Evolutionary conservation across 1,140 invertebrate species (phyloP).

Genomic region (Drosophila saltans): DNA sequence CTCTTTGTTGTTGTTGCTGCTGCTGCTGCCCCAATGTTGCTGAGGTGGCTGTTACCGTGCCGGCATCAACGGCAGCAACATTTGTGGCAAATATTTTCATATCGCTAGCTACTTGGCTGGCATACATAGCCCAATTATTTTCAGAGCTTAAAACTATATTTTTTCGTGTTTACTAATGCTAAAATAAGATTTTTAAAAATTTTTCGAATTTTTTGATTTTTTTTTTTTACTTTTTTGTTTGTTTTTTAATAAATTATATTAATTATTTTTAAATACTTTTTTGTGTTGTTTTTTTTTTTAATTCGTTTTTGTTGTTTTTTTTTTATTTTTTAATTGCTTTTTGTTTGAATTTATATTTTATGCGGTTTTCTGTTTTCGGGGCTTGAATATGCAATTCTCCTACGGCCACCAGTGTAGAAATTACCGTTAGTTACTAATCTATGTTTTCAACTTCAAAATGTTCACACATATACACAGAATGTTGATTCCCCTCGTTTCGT

Average conservation of each 20-base stretch:
- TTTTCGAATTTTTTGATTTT: constrained; percentile 25
- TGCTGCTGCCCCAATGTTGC: constrained; percentile 25
- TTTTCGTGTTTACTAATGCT: constrained; percentile 26
- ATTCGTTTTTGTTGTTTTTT: constrained; percentile 20
- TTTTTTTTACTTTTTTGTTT: constrained; percentile 40
- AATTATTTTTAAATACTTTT: constrained; percentile 39
- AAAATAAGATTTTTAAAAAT: constrained; percentile 32
- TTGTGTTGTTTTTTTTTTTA: constrained; percentile 26
- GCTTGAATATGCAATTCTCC: constrained; percentile 17
- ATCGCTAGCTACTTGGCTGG: constrained; percentile 39
- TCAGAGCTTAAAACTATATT: constrained; percentile 16
- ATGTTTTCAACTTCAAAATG: constrained; percentile 16
- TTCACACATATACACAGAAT: constrained; percentile 32
- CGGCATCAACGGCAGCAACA: constrained; percentile 33
- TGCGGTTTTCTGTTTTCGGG: neutral
- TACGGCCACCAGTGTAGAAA: constrained; percentile 52
- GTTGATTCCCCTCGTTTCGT: constrained; percentile 34
- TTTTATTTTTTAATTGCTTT: constrained; percentile 24
- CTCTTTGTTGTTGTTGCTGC: constrained; percentile 46
- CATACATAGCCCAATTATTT: constrained; percentile 49
- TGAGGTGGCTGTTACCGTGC: constrained; percentile 12
- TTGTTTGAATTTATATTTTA: constrained; percentile 11
- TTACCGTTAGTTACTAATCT: constrained; percentile 43
- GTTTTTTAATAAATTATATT: constrained; percentile 30
- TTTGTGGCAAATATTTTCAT: constrained; percentile 68